phyloP scores from a whole-genome alignment of 2,797 vertebrate species.

The Malacoctenus gilli region DNA sequence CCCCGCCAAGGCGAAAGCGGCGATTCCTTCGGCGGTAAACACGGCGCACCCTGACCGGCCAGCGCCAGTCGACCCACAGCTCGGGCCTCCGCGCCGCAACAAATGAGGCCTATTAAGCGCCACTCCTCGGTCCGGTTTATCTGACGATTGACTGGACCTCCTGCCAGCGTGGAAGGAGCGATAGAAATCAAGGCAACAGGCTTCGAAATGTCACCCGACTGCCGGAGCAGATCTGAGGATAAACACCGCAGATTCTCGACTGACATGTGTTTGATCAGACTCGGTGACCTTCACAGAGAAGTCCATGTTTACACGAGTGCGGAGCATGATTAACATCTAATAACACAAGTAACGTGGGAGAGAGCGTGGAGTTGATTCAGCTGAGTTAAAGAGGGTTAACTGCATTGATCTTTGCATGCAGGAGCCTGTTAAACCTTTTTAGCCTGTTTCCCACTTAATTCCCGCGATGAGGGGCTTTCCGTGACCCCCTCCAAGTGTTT shows the following conservation, averaged over 20 bases:
- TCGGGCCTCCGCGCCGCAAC: no score
- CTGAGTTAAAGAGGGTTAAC: background rate
- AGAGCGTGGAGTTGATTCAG: background rate
- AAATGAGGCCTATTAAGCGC: slow-evolving; percentile 38
- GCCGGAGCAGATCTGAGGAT: slow-evolving; percentile 13
- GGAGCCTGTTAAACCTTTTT: background rate
- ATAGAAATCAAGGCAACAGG: slow-evolving; percentile 24
- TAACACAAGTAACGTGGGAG: background rate
- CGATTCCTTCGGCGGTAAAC: slow-evolving; percentile 27
- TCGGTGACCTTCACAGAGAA: background rate
- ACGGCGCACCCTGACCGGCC: slow-evolving; percentile 14
- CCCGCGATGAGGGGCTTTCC: background rate
- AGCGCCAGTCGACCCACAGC: slow-evolving; percentile 14
- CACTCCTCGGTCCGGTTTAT: slow-evolving; percentile 40
- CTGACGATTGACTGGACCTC: slow-evolving; percentile 18
- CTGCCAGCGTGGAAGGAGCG: slow-evolving; percentile 15
- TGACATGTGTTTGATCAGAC: background rate
- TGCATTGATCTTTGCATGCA: background rate
- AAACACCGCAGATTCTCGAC: no score
- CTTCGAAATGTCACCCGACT: slow-evolving; percentile 31
- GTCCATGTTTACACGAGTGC: background rate
- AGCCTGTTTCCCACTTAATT: background rate
- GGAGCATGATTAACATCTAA: background rate
- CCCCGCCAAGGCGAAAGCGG: slow-evolving; percentile 38
- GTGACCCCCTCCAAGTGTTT: background rate